Evolutionary conservation across 2,797 vertebrate genomes (phyloP).

Genomic region (Knipowitschia caucasica): DNA sequence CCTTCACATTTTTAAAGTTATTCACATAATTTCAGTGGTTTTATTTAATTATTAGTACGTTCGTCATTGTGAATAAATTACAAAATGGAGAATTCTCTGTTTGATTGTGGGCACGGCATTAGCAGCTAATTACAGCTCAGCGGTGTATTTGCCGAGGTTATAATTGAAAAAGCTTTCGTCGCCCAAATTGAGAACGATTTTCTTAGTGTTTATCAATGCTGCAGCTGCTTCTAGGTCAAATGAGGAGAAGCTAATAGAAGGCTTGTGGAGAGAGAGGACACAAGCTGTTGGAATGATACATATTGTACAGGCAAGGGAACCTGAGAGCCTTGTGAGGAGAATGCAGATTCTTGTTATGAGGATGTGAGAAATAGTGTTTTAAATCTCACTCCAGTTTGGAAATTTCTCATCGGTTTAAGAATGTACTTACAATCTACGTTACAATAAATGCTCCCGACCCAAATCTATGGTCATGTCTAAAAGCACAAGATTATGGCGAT

Average conservation of each 20-base stretch:
- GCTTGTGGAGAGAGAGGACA: background rate
- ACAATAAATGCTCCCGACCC: no score
- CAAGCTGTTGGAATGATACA: background rate
- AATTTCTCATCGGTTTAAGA: no score
- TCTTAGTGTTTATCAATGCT: conserved; percentile 1
- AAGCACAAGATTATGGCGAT: no score
- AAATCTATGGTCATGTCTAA: no score
- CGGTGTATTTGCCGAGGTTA: background rate
- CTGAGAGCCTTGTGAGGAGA: background rate
- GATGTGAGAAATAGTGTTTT: background rate
- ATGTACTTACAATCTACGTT: no score
- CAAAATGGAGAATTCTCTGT: background rate
- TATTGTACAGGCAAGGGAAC: background rate
- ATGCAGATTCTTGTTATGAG: background rate
- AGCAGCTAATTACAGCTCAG: background rate
- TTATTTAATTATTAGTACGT: conserved; percentile 3
- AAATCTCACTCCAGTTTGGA: no score
- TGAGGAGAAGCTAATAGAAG: background rate
- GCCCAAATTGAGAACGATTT: background rate
- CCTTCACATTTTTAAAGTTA: background rate
- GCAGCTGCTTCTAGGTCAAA: conserved; percentile 7
- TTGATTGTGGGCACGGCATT: conserved; percentile 2
- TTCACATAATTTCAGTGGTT: background rate
- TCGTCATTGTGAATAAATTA: background rate
- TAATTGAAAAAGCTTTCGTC: conserved; percentile 5